Percentiles rank a stretch among this genome's conserved stretches.
Conservation (phyloP, 2,113 vertebrate species). For the Callaeas wilsoni region DNA sequence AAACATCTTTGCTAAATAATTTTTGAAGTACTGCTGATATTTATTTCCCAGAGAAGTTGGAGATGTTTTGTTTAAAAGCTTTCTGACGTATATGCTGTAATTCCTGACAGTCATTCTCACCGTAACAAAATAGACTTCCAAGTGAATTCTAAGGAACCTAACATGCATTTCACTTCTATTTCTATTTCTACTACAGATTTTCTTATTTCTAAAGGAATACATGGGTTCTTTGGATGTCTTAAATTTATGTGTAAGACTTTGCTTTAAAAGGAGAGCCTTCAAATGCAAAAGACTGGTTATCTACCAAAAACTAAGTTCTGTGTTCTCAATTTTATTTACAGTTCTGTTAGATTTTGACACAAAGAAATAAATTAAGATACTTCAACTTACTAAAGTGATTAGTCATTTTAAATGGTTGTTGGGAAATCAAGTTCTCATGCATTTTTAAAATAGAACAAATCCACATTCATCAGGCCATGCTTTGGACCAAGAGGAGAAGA, state of each 20-base stretch:
- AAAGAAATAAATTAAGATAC: background rate
- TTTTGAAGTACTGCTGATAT: background rate
- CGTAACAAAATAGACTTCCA: conserved; percentile 4
- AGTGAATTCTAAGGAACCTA: conserved; percentile 2
- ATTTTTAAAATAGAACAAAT: background rate
- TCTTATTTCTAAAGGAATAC: background rate
- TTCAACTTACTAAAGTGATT: background rate
- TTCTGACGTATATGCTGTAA: background rate
- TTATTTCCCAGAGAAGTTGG: conserved; percentile 26
- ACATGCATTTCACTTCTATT: background rate
- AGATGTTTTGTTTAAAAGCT: conserved; percentile 31
- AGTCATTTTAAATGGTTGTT: background rate
- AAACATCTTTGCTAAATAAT: background rate
- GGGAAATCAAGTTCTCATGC: background rate
- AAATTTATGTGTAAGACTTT: background rate
- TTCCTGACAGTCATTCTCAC: background rate
- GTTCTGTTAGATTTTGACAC: background rate
- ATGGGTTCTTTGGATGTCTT: background rate
- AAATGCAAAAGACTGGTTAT: background rate
- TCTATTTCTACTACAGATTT: background rate
- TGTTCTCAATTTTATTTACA: conserved; percentile 12
- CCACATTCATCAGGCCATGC: background rate
- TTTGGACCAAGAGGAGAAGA: background rate
- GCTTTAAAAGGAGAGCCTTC: background rate
- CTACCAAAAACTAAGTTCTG: conserved; percentile 5